Base-by-base conservation (phyloP, 2,888 invertebrate genomes). In the Drosophila vallismaia region DNA sequence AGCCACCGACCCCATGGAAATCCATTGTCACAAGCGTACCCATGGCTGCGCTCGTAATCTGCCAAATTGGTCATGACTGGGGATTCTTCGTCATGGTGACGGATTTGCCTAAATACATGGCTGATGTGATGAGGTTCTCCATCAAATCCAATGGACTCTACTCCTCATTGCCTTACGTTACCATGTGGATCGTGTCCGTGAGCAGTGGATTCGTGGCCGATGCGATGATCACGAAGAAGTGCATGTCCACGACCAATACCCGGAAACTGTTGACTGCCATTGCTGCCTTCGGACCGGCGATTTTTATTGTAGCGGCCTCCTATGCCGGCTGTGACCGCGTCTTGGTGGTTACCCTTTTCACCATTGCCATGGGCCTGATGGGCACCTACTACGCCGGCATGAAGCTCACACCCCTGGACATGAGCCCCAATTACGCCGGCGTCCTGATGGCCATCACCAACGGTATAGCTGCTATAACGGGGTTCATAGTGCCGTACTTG, bases 381-480 rank as follows among this genome's bases (percentile, higher is more conserved):
- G 95, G 94, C 3, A 93, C 94, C 0, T 95, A 94, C 90, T 95
- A 95, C 86, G 94, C 94, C 33, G 88, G 89, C 4, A 94, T 94
- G 93, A 94, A 94, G 89, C 93, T 94, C 28, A 93, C 94, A 76
- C 93, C 94, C 0, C 84, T 94, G 40, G 94, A 94, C 82, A 90
- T 94, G 58, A 94, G 94, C 82, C 93, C 93, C 24, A 94, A 94
- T 85, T 94, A 93, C 83, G 93, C 94, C 1, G 94, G 94, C 0
- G 94, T 94, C 0, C 91, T 94, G 44, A 94, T 94, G 93, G 94
- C 94, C 0, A 28, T 72, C 2, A 42, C 45, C 24, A 72, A 70
- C n/a, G 69, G 69, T 0, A 24, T 44, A 2, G 69, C 64, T 1
- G 36, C 69, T 2, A 0, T 62, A 3, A 50, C 72, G 0, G 69